Base-by-base conservation (phyloP, 2,888 invertebrate species). In the Orchesellides sinensis region DNA sequence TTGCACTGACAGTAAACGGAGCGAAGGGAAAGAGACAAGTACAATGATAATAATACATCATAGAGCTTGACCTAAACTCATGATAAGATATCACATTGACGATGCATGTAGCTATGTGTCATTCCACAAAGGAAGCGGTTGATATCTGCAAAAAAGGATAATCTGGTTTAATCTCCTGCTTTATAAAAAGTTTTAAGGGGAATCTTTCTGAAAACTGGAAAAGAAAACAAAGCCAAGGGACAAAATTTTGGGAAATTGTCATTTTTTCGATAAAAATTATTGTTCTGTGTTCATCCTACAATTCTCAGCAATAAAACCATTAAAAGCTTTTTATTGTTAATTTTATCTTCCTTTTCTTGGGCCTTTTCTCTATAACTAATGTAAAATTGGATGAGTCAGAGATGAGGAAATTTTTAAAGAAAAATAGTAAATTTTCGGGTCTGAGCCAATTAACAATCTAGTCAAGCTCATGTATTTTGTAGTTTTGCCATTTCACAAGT, bases 221-320 rank as follows among this genome's bases (percentile, higher is more conserved):
- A 75, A 75, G 75, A 75, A 66, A 75, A 75, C 56, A 75, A 66
- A 27, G 59, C 17, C 54, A 73, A n/a, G n/a, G n/a, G n/a, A n/a
- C n/a, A n/a, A n/a, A n/a, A 73, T 56, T 75, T 52, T 2, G 29
- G 19, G 19, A 12, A 45, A 66, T 54, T 69, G 40, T n/a, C 65
- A 66, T 66, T 75, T 75, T 54, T 74, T 65, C 35, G 14, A 35
- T 25, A 73, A 49, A 49, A 73, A 63, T 32, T 32, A 17, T 25
- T 6, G 10, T 40, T 40, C n/a, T 40, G 40, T 8, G 40, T 40
- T 14, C 10, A 8, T 40, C 2, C 8, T 17, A 25, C 8, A 35
- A 32, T 23, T 2, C 23, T 52, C 2, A n/a, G n/a, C 17, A 12
- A 19, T 49, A 52, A 25, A 61, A 73, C 27, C 32, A 47, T 32